Conservation (phyloP, 2,888 invertebrate genomes). For the Gandaritis pyraliata region DNA sequence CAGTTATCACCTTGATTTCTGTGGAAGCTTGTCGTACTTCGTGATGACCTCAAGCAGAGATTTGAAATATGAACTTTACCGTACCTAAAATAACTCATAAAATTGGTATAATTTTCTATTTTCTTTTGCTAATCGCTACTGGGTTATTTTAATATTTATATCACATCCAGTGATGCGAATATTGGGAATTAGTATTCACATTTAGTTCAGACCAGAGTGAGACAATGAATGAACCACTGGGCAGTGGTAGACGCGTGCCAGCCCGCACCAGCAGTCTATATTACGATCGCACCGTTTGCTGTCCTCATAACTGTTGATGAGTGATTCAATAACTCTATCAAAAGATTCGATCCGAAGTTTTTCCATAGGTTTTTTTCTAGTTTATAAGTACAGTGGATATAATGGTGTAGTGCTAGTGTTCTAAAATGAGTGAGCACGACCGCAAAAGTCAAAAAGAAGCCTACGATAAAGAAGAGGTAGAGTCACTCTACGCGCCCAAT, state of each 20-base stretch:
- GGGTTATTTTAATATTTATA: slow-evolving; percentile 38
- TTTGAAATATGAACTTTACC: no score
- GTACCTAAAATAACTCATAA: no score
- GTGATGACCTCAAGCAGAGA: no score
- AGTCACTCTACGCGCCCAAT: slow-evolving; percentile 68
- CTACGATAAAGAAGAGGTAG: slow-evolving; percentile 70
- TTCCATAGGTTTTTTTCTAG: slow-evolving; percentile 42
- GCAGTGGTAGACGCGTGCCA: slow-evolving; percentile 62
- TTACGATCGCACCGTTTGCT: slow-evolving; percentile 76
- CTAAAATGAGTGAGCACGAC: slow-evolving; percentile 74
- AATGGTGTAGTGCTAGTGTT: slow-evolving; percentile 44
- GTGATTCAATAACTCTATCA: slow-evolving; percentile 66
- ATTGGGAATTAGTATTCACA: slow-evolving; percentile 72
- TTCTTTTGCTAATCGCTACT: slow-evolving; percentile 36
- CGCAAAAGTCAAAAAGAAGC: slow-evolving; percentile 55
- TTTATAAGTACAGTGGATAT: slow-evolving; percentile 44
- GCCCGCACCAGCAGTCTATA: slow-evolving; percentile 66
- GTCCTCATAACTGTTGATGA: slow-evolving; percentile 75
- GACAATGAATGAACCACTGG: slow-evolving; percentile 67
- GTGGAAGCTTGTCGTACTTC: no score
- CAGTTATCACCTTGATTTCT: no score
- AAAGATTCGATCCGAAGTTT: slow-evolving; percentile 33
- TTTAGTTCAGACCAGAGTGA: slow-evolving; percentile 70
- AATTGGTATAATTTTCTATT: slow-evolving; percentile 21
- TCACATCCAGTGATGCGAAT: slow-evolving; percentile 34